Base-by-base conservation (phyloP, 1,140 invertebrate species). In the Chymomyza costata region DNA sequence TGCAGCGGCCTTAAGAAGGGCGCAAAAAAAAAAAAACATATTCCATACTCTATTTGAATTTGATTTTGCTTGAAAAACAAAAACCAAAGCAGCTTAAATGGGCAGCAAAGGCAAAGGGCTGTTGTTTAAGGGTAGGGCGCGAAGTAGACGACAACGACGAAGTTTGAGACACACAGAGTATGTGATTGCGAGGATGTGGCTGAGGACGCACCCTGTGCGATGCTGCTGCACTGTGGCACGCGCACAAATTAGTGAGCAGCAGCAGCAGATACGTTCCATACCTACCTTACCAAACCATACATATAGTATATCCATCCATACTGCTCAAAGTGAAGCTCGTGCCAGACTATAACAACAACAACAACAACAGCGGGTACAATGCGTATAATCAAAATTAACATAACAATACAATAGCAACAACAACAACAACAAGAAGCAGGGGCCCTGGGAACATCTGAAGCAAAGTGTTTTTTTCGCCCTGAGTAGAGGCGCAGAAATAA, bases 361-460 rank as follows among this genome's bases (percentile, higher is more conserved):
- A 49, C 54, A 74, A 65, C 60, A 67, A 69, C 65, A 68, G 58
- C 62, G 52, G n/a, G n/a, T n/a, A 60, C 66, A 65, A 58, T 63
- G 66, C 71, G 57, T 59, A 78, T 71, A 70, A 70, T 76, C 71
- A 78, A 66, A 76, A 76, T 76, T 78, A 76, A 76, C 71, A 76
- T 76, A 76, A 76, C 71, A 76, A 78, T 78, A 56, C 66, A 46
- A 18, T 51, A 38, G 34, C 57, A 64, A 49, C 55, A 51, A 52
- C 50, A 43, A 53, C 63, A 58, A 50, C 45, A 51, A 50, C 56
- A 46, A 56, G n/a, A n/a, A n/a, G n/a, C 39, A 35, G 13, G 13
- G 5, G 19, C 10, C 5, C 25, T 15, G 11, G 15, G 30, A 30
- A 32, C 45, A 15, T 39, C 38, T 28, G n/a, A n/a, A n/a, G 48